Evolutionary conservation across 2,797 vertebrate genomes (phyloP).

Genomic region (Monodelphis domestica): DNA sequence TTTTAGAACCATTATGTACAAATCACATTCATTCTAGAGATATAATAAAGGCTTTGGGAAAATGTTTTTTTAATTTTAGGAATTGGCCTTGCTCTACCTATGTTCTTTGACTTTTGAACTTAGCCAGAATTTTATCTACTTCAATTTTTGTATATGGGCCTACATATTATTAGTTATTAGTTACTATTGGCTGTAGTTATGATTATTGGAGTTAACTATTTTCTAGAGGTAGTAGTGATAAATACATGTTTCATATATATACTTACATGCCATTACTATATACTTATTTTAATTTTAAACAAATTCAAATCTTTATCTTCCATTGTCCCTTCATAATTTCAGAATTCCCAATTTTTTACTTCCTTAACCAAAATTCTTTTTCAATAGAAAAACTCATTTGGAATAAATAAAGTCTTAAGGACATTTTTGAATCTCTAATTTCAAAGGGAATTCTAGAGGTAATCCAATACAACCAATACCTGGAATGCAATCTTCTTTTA

Average conservation of each 20-base stretch:
- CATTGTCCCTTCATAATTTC: neutral
- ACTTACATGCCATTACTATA: neutral
- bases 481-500: neutral
- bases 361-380: neutral
- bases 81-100: neutral
- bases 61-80: neutral
- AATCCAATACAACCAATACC: neutral
- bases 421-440: neutral
- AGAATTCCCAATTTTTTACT: neutral
- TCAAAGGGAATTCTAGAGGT: neutral
- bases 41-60: neutral
- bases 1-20: neutral
- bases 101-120: neutral
- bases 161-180: neutral
- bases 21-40: no score
- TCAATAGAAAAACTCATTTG: neutral
- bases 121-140: neutral
- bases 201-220: neutral
- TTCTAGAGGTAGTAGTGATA: neutral
- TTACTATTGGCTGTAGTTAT: neutral
- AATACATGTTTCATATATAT: neutral
- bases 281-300: slow-evolving; percentile 6
- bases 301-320: neutral
- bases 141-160: neutral
- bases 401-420: neutral